Conservation (phyloP, 2,888 invertebrate genomes). For the Drosophila heteroneura region DNA sequence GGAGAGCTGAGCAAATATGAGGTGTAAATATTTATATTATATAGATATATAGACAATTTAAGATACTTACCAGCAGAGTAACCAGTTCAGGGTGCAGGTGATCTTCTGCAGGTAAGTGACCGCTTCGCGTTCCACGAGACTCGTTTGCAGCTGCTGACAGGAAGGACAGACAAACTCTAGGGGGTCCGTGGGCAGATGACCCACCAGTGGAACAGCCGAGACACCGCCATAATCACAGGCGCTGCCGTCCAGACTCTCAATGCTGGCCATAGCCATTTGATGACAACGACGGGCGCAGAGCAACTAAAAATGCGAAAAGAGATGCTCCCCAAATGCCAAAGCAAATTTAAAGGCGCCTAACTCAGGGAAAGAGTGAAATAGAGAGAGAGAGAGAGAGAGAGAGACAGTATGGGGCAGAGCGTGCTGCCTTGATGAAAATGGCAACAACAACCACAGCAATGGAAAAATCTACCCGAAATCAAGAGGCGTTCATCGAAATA, state of each 20-base stretch:
- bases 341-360: background rate
- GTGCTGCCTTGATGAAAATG: background rate
- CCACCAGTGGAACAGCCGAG: constrained; percentile 74
- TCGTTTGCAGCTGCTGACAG: constrained; percentile 66
- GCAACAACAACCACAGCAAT: constrained; percentile 10
- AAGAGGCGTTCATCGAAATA: constrained; percentile 42
- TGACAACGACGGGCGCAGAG: constrained; percentile 43
- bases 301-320: constrained; percentile 46
- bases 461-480: background rate
- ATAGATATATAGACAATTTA: background rate
- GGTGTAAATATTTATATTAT: background rate
- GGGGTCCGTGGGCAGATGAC: constrained; percentile 70
- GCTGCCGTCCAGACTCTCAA: constrained; percentile 67
- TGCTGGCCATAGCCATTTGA: constrained; percentile 74
- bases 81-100: constrained; percentile 69
- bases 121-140: constrained; percentile 65
- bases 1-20: constrained; percentile 64
- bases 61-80: constrained; percentile 79
- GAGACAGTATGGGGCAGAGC: constrained; percentile 2
- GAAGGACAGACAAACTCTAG: constrained; percentile 79
- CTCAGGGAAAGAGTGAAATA: background rate
- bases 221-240: constrained; percentile 55
- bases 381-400: background rate
- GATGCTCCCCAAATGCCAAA: constrained; percentile 10
- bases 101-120: constrained; percentile 74